These are phyloP conservation scores for Oxystoma pomonae DNA, from an alignment of 2,888 invertebrate species.

Conservation along the genomic window DNA sequence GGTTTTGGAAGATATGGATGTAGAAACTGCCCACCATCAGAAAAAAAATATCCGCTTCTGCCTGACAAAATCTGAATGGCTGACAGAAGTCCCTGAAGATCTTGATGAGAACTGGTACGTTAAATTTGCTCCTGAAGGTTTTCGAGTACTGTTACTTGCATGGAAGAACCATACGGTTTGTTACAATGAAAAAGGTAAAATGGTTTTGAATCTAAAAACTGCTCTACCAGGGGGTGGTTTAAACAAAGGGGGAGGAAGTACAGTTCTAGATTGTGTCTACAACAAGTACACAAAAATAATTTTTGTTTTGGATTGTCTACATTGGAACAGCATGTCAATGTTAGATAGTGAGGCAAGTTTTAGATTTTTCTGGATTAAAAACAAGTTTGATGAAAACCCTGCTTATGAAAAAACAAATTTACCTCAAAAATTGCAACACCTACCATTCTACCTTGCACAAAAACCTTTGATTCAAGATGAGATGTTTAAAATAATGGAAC, in stretches of 20 bases:
- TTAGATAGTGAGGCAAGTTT: conserved; percentile 75
- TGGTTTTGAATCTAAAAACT: conserved; percentile 52
- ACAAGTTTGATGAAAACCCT: conserved; percentile 65
- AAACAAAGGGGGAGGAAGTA: conserved; percentile 49
- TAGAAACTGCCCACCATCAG: conserved; percentile 3
- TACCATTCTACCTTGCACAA: conserved; percentile 52
- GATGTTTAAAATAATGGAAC: conserved; percentile 44
- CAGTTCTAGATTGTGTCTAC: conserved; percentile 83
- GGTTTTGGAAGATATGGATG: conserved; percentile 14
- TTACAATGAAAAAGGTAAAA: conserved; percentile 24
- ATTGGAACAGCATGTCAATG: conserved; percentile 68
- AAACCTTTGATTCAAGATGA: conserved; percentile 48
- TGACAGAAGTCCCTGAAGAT: conserved; percentile 79
- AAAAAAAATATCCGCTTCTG: conserved; percentile 13
- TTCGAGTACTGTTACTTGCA: conserved; percentile 77
- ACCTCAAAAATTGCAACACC: conserved; percentile 49
- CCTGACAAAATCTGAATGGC: conserved; percentile 92
- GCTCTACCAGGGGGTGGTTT: conserved; percentile 68
- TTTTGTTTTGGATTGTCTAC: conserved; percentile 79
- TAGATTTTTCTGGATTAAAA: conserved; percentile 77
- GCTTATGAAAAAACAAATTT: conserved; percentile 47
- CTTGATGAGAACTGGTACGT: conserved; percentile 67
- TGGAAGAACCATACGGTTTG: conserved; percentile 41
- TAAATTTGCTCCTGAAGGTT: conserved; percentile 80
- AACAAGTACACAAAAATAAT: conserved; percentile 56